phyloP scores from a whole-genome alignment of 2,113 vertebrate species.

The Arothron firmamentum region DNA sequence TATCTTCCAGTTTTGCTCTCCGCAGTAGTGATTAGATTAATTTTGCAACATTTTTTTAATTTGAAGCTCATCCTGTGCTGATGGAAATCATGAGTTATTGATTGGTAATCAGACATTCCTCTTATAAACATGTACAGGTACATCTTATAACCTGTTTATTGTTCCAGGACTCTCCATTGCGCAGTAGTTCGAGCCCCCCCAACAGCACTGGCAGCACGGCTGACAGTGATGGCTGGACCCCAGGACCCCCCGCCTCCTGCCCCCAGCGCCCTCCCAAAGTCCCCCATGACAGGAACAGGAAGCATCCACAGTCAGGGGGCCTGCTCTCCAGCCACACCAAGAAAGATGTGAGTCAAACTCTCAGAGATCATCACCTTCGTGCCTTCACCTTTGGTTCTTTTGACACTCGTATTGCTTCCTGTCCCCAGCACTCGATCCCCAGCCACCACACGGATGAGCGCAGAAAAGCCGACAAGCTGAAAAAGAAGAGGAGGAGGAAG shows the following conservation, averaged over 20 bases:
- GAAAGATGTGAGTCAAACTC: conserved; percentile 51
- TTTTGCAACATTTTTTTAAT: no score
- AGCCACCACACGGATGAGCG: conserved; percentile 63
- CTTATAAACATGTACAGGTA: no score
- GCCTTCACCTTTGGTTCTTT: not conserved
- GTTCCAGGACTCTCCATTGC: conserved; percentile 80
- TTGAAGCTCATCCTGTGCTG: no score
- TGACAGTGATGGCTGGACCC: conserved; percentile 92
- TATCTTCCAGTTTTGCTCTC: no score
- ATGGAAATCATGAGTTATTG: no score
- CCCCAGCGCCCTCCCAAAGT: conserved; percentile 58
- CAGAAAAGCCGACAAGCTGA: conserved; percentile 87
- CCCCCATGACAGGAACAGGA: conserved; percentile 77
- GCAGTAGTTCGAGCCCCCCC: conserved; percentile 91
- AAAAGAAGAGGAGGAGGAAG: conserved; percentile 84
- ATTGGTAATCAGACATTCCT: not conserved
- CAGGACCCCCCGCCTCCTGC: conserved; percentile 69
- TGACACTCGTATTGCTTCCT: not conserved
- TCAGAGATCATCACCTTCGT: not conserved
- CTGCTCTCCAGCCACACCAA: conserved; percentile 45
- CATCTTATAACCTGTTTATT: conserved; percentile 4
- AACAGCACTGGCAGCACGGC: conserved; percentile 94
- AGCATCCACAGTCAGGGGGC: conserved; percentile 51
- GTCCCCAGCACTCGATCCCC: conserved; percentile 49
- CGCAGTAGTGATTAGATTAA: no score